phyloP scores from a whole-genome alignment of 2,888 invertebrate genomes.

The Athetis lepigone region DNA sequence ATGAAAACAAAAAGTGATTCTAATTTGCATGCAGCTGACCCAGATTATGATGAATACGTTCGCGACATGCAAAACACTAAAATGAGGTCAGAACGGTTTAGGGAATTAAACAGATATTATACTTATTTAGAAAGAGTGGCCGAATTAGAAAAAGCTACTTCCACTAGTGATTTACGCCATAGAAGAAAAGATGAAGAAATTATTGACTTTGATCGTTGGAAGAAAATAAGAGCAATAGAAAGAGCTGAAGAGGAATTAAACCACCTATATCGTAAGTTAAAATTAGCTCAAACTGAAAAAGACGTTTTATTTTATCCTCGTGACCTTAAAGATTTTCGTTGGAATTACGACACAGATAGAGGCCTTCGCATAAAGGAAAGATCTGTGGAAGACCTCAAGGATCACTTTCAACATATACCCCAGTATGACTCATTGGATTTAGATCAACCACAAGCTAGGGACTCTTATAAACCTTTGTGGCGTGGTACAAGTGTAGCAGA shows the following conservation, averaged over 20 bases:
- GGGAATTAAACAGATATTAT: slow-evolving; percentile 96
- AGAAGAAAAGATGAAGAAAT: slow-evolving; percentile 94
- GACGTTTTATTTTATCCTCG: slow-evolving; percentile 95
- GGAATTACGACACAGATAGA: slow-evolving; percentile 94
- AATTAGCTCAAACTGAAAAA: slow-evolving; percentile 94
- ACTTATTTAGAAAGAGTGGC: slow-evolving; percentile 95
- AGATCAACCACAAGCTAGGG: slow-evolving; percentile 89
- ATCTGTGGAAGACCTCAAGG: slow-evolving; percentile 96
- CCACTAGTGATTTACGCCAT: slow-evolving; percentile 92
- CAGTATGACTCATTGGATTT: slow-evolving; percentile 87
- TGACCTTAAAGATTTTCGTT: slow-evolving; percentile 93
- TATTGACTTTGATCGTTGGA: slow-evolving; percentile 97
- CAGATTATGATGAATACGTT: slow-evolving; percentile 93
- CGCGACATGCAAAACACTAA: slow-evolving; percentile 92
- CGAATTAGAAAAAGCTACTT: slow-evolving; percentile 94
- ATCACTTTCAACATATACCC: slow-evolving; percentile 93
- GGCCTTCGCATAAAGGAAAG: slow-evolving; percentile 95
- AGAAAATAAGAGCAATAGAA: slow-evolving; percentile 94
- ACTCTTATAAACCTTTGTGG: slow-evolving; percentile 95
- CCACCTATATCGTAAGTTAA: slow-evolving; percentile 94
- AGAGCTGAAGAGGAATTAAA: slow-evolving; percentile 95
- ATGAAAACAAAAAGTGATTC: slow-evolving; percentile 81
- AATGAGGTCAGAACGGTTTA: slow-evolving; percentile 94
- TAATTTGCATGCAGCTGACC: slow-evolving; percentile 84
- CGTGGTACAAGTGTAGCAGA: slow-evolving; percentile 95